phyloP scores from a whole-genome alignment of 2,888 invertebrate species.

The Rhagium mordax region DNA sequence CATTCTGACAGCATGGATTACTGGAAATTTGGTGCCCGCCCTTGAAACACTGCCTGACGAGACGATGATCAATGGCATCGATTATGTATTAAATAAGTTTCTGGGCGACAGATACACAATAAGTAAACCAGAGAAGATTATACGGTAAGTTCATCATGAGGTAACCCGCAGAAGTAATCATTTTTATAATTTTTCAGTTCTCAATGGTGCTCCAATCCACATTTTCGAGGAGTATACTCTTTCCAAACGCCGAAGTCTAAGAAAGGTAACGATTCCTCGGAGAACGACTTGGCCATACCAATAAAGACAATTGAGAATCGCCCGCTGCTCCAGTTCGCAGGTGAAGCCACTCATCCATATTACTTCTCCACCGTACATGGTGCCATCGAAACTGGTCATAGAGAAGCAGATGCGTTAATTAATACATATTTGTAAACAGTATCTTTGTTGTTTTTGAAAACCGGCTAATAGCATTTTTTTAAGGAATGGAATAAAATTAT shows the following conservation, averaged over 20 bases:
- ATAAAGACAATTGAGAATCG: constrained; percentile 60
- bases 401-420: constrained; percentile 69
- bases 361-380: constrained; percentile 71
- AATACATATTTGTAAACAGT: constrained; percentile 54
- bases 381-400: constrained; percentile 69
- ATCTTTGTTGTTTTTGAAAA: too few species aligned
- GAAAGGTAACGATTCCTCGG: background rate
- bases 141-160: too few species aligned
- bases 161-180: too few species aligned
- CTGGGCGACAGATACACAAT: too few species aligned
- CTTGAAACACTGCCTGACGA: too few species aligned
- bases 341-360: constrained; percentile 71
- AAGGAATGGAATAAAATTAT: too few species aligned
- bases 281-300: constrained; percentile 35
- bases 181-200: constrained; percentile 49
- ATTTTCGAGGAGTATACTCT: constrained; percentile 57
- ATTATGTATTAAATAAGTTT: too few species aligned
- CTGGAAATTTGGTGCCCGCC: too few species aligned
- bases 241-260: constrained; percentile 48
- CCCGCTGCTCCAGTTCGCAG: constrained; percentile 73
- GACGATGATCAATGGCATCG: too few species aligned
- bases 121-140: too few species aligned
- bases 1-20: too few species aligned
- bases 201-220: constrained; percentile 55
- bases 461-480: too few species aligned